Evolutionary conservation across 2,797 vertebrate genomes (phyloP), one percentile per base, ranked within the genome.

Genomic region (Neosilurus hyrtlii): DNA sequence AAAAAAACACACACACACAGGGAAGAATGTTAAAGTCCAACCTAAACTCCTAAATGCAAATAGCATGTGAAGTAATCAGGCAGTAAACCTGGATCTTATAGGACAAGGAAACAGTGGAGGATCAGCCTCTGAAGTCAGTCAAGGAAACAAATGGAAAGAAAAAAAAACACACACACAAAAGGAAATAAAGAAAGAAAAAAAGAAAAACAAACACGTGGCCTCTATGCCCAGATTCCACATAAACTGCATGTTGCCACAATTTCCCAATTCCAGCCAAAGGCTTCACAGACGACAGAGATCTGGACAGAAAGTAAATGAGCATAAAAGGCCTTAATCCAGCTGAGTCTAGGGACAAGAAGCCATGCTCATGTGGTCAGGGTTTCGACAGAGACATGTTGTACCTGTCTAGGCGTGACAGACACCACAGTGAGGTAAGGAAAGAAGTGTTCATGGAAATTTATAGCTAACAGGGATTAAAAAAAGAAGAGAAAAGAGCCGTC

Each of bases 161-260:
- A 73, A 30, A 30, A 30, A 30, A 30, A 30, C 30, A 30, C 30
- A 30, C 30, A 81, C 84, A 82, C 0, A 85, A 84, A 86, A 52
- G 20, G 9, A 0, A 30, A 9, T 49, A 62, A 24, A 15, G 22
- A 43, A 16, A n/a, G 3, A n/a, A 61, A 18, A 52, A 3, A 54
- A 22, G 3, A 52, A 15, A 24, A 54, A 12, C 35, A 59, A 75
- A 37, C 56, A 59, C 30, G 5, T 61, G 59, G 37, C n/a, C 37
- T 78, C 59, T 8, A 49, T 87, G 66, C 85, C 43, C 81, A 80
- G 89, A 92, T 90, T 93, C 89, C 89, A 86, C 88, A 91, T 88
- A 92, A 92, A 92, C 90, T 89, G 88, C 80, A 90, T 30, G 86
- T 84, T 84, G 89, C 86, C 90, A 90, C 90, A 90, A 91, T 86